These are phyloP conservation scores for Penaeus chinensis DNA, from an alignment of 1,140 invertebrate species.

Conservation along the genomic window DNA sequence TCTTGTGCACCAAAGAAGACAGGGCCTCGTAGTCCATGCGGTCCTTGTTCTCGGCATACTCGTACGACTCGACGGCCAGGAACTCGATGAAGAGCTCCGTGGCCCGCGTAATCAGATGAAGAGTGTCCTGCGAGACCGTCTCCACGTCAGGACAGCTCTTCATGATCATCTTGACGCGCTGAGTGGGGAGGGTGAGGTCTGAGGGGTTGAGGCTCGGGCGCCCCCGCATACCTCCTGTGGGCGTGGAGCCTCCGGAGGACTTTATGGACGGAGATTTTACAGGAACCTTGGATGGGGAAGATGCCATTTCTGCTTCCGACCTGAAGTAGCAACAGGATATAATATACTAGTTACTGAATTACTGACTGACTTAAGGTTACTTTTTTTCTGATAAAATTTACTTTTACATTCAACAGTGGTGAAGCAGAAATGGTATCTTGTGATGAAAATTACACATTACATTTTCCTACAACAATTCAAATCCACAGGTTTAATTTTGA, in stretches of 20 bases:
- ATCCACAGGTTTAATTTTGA: too few relatives aligned
- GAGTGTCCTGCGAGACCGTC: conserved; percentile 55
- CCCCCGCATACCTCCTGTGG: conserved; percentile 18
- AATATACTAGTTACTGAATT: too few relatives aligned
- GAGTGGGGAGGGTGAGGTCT: conserved; percentile 52
- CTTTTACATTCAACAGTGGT: too few relatives aligned
- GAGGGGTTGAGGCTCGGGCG: conserved; percentile 21
- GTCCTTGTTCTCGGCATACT: background rate
- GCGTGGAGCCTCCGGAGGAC: background rate
- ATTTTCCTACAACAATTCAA: too few relatives aligned
- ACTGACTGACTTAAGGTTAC: too few relatives aligned
- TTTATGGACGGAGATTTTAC: too few relatives aligned
- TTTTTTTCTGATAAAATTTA: too few relatives aligned
- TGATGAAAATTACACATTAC: too few relatives aligned
- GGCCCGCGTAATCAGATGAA: conserved; percentile 56
- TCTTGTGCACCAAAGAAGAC: conserved; percentile 32
- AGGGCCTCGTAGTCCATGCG: conserved; percentile 53
- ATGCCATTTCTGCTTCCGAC: conserved; percentile 60
- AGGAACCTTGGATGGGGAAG: conserved; percentile 42
- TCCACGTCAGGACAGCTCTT: conserved; percentile 64
- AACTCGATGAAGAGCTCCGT: conserved; percentile 61
- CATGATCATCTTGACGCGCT: conserved; percentile 63
- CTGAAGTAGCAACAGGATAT: conserved; percentile 39
- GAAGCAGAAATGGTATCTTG: too few relatives aligned
- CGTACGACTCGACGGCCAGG: conserved; percentile 39